Base-by-base conservation (phyloP, 2,113 vertebrate species). In the Chionodraco myersi region DNA sequence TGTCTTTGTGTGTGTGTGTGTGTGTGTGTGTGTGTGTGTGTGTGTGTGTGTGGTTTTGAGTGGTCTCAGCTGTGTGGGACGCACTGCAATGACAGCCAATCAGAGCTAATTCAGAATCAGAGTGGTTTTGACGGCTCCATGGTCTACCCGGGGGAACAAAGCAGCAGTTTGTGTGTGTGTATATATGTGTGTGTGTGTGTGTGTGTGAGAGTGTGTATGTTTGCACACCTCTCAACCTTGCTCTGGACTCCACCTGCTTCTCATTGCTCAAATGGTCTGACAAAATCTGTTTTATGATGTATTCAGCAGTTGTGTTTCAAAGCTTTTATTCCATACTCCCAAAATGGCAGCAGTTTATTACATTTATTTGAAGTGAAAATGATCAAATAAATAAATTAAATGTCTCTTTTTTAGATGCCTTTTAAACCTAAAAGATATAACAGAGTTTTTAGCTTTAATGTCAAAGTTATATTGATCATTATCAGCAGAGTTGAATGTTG, bases 91-190 rank as follows among this genome's bases (percentile, higher is more conserved):
- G 94, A 93, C 91, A 93, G 90, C 91, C 92, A 94, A 95, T 94
- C 93, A 92, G 90, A 90, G 90, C 89, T 93, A 94, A 94, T 94
- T 92, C 90, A 93, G 88, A 94, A 93, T 92, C 92, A 93, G 89
- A 94, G 93, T 93, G 93, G 93, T 93, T 93, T 87, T 92, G 93
- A 94, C 91, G 87, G 91, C 90, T 93, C 83, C 86, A 76, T 79
- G 84, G 88, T 89, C 86, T 86, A 87, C 89, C 84, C 61, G 21
- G 66, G 90, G 91, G 91, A 83, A 85, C 89, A 91, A 90, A 92
- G 86, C 66, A 92, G 86, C 66, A 75, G 77, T 85, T 77, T 88
- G 83, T 82, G 65, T 72, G 52, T 80, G 41, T 70, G 63, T 70
- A 41, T 77, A 56, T 72, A 21, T 69, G 75, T 57, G 68, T 75